Base-by-base conservation (phyloP, 2,888 invertebrate genomes). In the Heliconius ismenius region DNA sequence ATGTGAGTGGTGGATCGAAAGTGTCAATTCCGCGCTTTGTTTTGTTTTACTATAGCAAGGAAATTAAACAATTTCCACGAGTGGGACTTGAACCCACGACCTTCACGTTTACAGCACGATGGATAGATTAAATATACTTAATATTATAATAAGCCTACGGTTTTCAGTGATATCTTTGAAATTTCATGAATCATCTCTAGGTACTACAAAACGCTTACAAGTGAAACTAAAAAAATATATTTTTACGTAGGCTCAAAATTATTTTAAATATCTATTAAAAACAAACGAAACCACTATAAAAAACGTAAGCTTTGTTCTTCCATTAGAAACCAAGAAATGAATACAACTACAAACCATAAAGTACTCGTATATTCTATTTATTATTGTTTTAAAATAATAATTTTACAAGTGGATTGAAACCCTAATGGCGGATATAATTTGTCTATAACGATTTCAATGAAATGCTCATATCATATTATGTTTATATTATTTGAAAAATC, bases 321-420 rank as follows among this genome's bases (percentile, higher is more conserved):
- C 80, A 83, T 82, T 82, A 82, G 77, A 78, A 81, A 65, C 74
- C 65, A 74, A 67, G 74, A 79, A 78, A 82, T 74, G 77, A 79
- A 82, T 69, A 79, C 80, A 80, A 79, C 81, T 69, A 79, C 79
- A 80, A 49, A 73, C 72, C 78, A 79, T 79, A 81, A 78, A 78
- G 0, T 36, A 36, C 4, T 4, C 28, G 64, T 73, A 74, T 62
- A 70, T 60, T 63, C 60, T 83, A 83, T 84, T 84, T 67, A 39
- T 67, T 67, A 24, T 67, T 84, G 81, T 83, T 83, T 80, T 74
- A 32, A 72, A 81, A 80, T 75, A 77, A 79, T 81, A 82, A 79
- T 82, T 82, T 82, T 81, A 83, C 82, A 74, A 78, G 78, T 82
- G 83, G 82, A 84, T 84, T 83, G 80, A 80, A 82, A 80, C 78